Percentiles rank a stretch among this genome's conserved stretches.
phyloP scores from a whole-genome alignment of 2,113 vertebrate species.

The Scytalopus superciliaris region DNA sequence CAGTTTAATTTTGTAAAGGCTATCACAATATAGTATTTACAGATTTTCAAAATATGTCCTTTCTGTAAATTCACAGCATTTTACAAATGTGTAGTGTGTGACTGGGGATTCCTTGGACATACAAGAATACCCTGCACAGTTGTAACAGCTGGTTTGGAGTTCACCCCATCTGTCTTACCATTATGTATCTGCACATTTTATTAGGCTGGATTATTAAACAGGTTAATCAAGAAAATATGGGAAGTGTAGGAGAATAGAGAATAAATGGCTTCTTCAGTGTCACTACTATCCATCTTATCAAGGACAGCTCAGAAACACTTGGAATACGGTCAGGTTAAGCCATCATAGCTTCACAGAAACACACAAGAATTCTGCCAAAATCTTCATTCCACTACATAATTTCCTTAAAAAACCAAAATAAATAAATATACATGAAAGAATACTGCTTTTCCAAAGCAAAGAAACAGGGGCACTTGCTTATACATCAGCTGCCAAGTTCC shows the following conservation, averaged over 20 bases:
- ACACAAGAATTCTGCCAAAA: background rate
- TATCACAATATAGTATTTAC: background rate
- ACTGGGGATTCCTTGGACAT: background rate
- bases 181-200: background rate
- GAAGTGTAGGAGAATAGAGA: background rate
- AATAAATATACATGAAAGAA: background rate
- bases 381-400: background rate
- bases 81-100: background rate
- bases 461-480: background rate
- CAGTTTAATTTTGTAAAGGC: background rate
- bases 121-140: background rate
- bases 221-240: constrained; percentile 32
- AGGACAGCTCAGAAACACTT: background rate
- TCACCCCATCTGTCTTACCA: background rate
- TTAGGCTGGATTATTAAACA: constrained; percentile 19
- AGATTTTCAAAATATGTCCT: background rate
- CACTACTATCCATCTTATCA: background rate
- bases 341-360: background rate
- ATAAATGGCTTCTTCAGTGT: background rate
- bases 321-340: background rate
- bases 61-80: background rate
- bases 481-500: background rate
- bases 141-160: constrained; percentile 26
- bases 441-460: background rate
- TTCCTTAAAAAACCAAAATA: background rate